Evolutionary conservation across 2,113 vertebrate species (phyloP).

Genomic region (Chrysemys picta): DNA sequence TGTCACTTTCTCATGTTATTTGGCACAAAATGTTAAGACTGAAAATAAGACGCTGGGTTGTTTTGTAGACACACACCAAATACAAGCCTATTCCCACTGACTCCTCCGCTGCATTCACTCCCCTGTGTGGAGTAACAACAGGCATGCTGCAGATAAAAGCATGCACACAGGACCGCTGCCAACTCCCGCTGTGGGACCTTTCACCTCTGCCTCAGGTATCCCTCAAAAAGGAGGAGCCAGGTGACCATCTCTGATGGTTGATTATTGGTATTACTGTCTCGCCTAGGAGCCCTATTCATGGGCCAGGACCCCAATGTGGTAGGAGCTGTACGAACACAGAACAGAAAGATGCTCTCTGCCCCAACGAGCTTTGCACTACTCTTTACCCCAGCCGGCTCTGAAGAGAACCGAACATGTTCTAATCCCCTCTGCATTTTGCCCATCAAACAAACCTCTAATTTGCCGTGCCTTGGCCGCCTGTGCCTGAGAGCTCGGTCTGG

Average conservation of each 20-base stretch:
- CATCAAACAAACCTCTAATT: not conserved
- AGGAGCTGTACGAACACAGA: too few species aligned
- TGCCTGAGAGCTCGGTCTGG: not conserved
- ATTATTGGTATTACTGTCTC: not conserved
- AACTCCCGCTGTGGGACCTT: not conserved
- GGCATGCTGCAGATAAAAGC: not conserved
- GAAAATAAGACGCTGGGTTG: not conserved
- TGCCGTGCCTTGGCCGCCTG: too few species aligned
- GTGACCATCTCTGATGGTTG: not conserved
- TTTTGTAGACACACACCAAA: not conserved
- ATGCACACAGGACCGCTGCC: not conserved
- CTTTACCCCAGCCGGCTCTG: not conserved
- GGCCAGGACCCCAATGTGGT: too few species aligned
- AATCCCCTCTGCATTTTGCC: not conserved
- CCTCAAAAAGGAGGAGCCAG: not conserved
- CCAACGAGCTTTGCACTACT: too few species aligned
- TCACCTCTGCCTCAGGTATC: not conserved
- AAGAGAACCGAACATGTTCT: not conserved
- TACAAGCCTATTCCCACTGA: not conserved
- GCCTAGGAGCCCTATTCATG: too few species aligned
- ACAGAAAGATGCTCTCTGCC: too few species aligned
- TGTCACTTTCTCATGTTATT: not conserved
- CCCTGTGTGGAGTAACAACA: not conserved
- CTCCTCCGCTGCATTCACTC: not conserved
- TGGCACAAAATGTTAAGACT: not conserved